Base-by-base conservation (phyloP, 2,113 vertebrate species). In the Pollachius pollachius region DNA sequence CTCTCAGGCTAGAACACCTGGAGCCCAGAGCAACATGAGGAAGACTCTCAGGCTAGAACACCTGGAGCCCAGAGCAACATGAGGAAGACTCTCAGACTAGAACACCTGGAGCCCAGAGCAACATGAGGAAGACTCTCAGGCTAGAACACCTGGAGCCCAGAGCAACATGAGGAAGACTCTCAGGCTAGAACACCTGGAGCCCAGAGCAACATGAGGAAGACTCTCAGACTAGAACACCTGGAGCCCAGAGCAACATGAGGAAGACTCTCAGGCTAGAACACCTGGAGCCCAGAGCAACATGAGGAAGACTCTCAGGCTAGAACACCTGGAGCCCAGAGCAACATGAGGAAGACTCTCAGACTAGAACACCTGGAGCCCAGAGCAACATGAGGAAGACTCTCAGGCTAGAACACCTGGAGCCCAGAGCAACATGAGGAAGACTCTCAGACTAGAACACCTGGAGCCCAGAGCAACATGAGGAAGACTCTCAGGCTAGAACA, bases 401-500 rank as follows among this genome's bases (percentile, higher is more conserved):
- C n/a, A n/a, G n/a, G n/a, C n/a, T n/a, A n/a, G n/a, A 23, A 23
- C 21, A 23, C 21, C 21, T 23, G 21, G 21, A 23, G 21, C 21
- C n/a, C 21, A 71, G 58, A 66, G 25, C 8, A 21, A 34, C 25
- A 34, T 25, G 27, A 63, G 8, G 15, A 30, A 15, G 23, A 63
- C 19, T 21, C 23, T 62, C 21, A 23, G 1, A 23, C 21, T 23
- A 23, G 1, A 59, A 59, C 5, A n/a, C 21, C 21, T 23, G 21
- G 21, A 23, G 21, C 21, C n/a, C 21, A 23, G 21, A 23, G 21
- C 21, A 23, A 23, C 21, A 23, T 23, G 21, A 23, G 21, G 21
- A 23, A 23, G 21, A 23, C 21, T n/a, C n/a, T n/a, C n/a, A n/a
- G n/a, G n/a, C n/a, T n/a, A n/a, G 79, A 98, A 98, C 76, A 97